Evolutionary conservation across 2,113 vertebrate genomes (phyloP), one percentile per base, ranked within the genome.

Genomic region (Coptodon rendalli): DNA sequence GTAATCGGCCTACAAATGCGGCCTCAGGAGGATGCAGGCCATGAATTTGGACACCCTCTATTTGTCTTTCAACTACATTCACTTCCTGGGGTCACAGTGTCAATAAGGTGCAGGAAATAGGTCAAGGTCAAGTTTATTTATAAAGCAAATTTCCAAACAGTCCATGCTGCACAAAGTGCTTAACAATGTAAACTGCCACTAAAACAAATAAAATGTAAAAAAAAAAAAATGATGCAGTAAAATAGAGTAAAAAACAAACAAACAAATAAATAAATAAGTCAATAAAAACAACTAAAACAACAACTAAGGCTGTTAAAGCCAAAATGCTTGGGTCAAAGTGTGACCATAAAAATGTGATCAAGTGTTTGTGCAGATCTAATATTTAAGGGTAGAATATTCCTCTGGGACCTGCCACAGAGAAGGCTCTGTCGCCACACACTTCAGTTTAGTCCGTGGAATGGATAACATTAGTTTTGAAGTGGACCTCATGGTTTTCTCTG

Each of bases 361-460:
- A 59, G 56, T 59, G 56, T 59, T 59, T 59, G 56, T 59, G 27
- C 56, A 31, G 56, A 59, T 59, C 56, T 59, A 59, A 59, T 59
- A 59, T 59, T 59, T 59, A 59, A 59, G 14, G 3, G 14, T 31
- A 0, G 27, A 17, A 27, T 59, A 31, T 59, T 59, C 5, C 14
- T 59, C 14, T 59, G 2, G 1, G 5, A 31, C 56, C 27, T 31
- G 56, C n/a, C n/a, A n/a, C n/a, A n/a, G n/a, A n/a, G n/a, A n/a
- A n/a, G n/a, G n/a, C n/a, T n/a, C n/a, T n/a, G n/a, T 59, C 0
- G 1, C 14, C 5, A 31, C 56, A 16, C 31, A 31, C 56, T 59
- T 1, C 13, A 59, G 27, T 31, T 59, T 31, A 0, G 13, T 2
- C 3, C 0, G 7, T 59, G 3, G 27, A 59, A 31, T 59, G 27